Evolutionary conservation across 2,797 vertebrate species (phyloP), one percentile per base, ranked within the genome.

Genomic region (Falco cherrug): DNA sequence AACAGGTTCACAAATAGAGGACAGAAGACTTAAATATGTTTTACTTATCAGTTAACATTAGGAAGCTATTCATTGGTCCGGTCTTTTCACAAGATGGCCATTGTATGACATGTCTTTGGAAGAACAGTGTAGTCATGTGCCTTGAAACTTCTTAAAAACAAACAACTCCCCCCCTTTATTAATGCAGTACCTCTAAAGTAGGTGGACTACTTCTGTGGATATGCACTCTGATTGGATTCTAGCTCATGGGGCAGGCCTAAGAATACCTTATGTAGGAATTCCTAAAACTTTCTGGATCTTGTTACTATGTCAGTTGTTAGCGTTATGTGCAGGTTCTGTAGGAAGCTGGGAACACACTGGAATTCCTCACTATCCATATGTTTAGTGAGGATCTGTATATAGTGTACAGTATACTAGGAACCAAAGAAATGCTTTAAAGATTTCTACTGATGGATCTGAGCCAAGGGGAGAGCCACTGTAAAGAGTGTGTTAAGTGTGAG

Each of bases 251-350:
- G 37, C 11, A 71, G 26, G 33, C 22, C 22, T 37, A 50, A 77
- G 37, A 83, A 53, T 50, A 19, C n/a, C 17, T 89, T 75, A 14
- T 9, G 6, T 5, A 51, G 39, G 33, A 29, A 29, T 81, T 81
- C 35, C 2, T 41, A 37, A 22, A 57, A 10, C 43, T 84, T 9
- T 70, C 59, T 50, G 18, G 5, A n/a, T 81, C 48, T 35, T 39
- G 13, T 59, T 64, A 26, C 16, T 43, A 1, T 6, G 5, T 53
- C 43, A 61, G 1, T 33, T 31, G 5, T 80, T 56, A 67, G 29
- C 28, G 29, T 89, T 82, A 11, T 0, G 0, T 78, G n/a, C 28
- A 4, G 1, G 9, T 83, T 65, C 6, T 20, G 13, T 63, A 39
- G 71, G 69, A 63, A 56, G 6, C 17, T 69, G 43, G 35, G 50